A percentile compares a stretch with the other conserved stretches of the same genome.
phyloP scores from a whole-genome alignment of 2,888 invertebrate genomes.

The Hirtodrosophila cameraria region DNA sequence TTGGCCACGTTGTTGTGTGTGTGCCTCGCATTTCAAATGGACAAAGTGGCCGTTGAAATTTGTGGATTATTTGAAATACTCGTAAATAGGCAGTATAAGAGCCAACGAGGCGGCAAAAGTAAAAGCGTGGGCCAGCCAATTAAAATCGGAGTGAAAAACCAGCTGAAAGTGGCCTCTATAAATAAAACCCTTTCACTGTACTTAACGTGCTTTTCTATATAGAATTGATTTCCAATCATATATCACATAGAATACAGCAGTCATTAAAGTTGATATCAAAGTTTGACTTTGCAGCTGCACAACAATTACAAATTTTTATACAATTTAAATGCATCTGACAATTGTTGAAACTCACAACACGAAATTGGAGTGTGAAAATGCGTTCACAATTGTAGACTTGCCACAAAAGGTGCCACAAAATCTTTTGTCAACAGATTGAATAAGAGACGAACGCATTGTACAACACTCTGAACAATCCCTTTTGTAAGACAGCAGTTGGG shows the following conservation, averaged over 20 bases:
- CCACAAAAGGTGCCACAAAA: constrained; percentile 57
- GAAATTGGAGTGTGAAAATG: constrained; percentile 81
- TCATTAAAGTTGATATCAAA: constrained; percentile 16
- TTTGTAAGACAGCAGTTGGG: constrained; percentile 24
- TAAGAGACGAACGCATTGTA: constrained; percentile 55
- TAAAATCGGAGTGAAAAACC: constrained; percentile 40
- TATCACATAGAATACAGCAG: constrained; percentile 29
- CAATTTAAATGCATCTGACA: constrained; percentile 28
- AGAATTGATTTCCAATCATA: constrained; percentile 44
- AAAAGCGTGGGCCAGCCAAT: constrained; percentile 56
- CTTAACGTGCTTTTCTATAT: constrained; percentile 23
- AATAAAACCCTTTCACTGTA: constrained; percentile 41
- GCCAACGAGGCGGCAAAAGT: constrained; percentile 54
- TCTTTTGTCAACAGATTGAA: constrained; percentile 71
- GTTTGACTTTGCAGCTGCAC: constrained; percentile 25
- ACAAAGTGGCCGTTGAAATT: constrained; percentile 61
- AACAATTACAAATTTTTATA: constrained; percentile 46
- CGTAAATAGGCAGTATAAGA: no score
- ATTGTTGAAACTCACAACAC: constrained; percentile 43
- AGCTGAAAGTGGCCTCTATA: constrained; percentile 51
- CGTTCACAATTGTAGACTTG: constrained; percentile 55
- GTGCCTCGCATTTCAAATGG: constrained; percentile 67
- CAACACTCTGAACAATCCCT: constrained; percentile 57
- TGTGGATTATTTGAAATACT: constrained; percentile 39
- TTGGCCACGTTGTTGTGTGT: constrained; percentile 30